Conservation (phyloP, 2,113 vertebrate genomes). For the Paedocypris sp. region DNA sequence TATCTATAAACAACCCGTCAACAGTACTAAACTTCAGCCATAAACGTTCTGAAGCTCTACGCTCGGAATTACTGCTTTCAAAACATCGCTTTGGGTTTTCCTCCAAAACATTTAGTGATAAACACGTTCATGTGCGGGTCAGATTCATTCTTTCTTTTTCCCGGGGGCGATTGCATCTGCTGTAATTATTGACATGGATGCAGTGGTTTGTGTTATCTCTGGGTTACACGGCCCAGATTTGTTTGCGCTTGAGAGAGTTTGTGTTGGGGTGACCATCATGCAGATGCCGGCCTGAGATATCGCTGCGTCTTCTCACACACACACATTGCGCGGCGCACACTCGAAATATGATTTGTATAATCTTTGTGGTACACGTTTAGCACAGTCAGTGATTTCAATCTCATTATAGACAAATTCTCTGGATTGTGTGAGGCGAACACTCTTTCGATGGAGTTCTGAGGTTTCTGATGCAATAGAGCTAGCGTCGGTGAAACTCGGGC, state of each 20-base stretch:
- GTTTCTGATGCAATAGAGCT: too few species aligned
- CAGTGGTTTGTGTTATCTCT: conserved; percentile 13
- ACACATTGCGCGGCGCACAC: background rate
- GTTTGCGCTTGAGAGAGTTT: conserved; percentile 26
- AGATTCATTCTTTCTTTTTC: background rate
- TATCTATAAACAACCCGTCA: background rate
- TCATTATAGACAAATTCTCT: conserved; percentile 1
- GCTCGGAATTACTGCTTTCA: background rate
- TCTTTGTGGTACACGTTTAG: background rate
- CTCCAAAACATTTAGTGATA: background rate
- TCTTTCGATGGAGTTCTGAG: conserved; percentile 28
- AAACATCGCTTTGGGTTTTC: conserved; percentile 3
- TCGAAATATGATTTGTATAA: conserved; percentile 9
- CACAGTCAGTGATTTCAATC: background rate
- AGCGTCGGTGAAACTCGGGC: too few species aligned
- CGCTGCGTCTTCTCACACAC: conserved; percentile 6
- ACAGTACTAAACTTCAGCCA: background rate
- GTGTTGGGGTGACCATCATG: conserved; percentile 25
- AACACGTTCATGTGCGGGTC: background rate
- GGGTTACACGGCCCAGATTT: conserved; percentile 5
- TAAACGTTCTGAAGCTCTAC: background rate
- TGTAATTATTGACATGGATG: conserved; percentile 18
- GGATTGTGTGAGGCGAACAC: background rate
- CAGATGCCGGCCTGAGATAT: conserved; percentile 34
- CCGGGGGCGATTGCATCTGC: background rate